phyloP scores from a whole-genome alignment of 1,140 invertebrate species.

The Akabosia matsudoensis region DNA sequence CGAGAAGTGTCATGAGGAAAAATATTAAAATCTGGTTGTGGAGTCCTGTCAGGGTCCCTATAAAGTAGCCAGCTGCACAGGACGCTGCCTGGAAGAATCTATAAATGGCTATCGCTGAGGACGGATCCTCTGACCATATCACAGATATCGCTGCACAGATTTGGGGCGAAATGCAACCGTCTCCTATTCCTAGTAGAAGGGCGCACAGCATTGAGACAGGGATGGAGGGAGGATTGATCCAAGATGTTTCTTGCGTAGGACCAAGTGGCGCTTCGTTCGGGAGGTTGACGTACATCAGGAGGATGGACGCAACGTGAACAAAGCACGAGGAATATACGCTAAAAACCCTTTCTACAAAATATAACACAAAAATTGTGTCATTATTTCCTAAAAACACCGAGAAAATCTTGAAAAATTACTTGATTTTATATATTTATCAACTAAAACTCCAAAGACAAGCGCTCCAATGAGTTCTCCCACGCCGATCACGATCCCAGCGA shows the following conservation, averaged over 20 bases:
- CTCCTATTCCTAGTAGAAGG: constrained; percentile 70
- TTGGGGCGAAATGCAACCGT: constrained; percentile 93
- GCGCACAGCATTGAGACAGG: background rate
- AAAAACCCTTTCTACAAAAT: background rate
- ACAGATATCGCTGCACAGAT: constrained; percentile 87
- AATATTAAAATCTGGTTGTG: constrained; percentile 77
- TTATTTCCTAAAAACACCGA: constrained; percentile 66
- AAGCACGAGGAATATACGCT: constrained; percentile 48
- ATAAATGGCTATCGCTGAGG: constrained; percentile 88
- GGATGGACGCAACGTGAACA: constrained; percentile 72
- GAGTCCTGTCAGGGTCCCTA: constrained; percentile 70
- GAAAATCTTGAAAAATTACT: constrained; percentile 81
- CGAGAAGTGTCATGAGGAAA: constrained; percentile 65
- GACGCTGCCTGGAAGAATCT: constrained; percentile 89
- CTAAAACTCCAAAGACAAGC: constrained; percentile 81
- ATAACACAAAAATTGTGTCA: background rate
- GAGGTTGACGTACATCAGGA: constrained; percentile 79
- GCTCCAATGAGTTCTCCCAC: constrained; percentile 87
- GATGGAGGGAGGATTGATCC: background rate
- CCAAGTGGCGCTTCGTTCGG: constrained; percentile 71
- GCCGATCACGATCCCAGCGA: constrained; percentile 90
- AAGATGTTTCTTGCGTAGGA: constrained; percentile 58
- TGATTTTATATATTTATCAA: constrained; percentile 71
- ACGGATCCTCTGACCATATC: constrained; percentile 78
- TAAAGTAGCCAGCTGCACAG: constrained; percentile 82